Evolutionary conservation across 2,797 vertebrate species (phyloP).

Genomic region (Hypotaenidia okinawae): DNA sequence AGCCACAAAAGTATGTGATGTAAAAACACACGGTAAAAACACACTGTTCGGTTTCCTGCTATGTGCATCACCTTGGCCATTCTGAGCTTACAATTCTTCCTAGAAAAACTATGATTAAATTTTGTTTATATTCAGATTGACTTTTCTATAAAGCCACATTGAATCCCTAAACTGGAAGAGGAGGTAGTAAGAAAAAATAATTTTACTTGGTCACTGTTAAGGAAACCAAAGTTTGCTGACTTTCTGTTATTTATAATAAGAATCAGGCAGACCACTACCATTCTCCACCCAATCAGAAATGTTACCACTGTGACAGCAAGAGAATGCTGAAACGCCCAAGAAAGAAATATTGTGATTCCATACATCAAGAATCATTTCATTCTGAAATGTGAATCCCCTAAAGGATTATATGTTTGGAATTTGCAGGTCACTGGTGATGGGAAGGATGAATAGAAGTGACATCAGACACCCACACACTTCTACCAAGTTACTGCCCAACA

Average conservation of each 20-base stretch:
- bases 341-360: not conserved
- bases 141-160: not conserved
- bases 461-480: not conserved
- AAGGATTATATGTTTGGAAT: not conserved
- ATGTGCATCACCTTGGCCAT: not conserved
- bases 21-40: not conserved
- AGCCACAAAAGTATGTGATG: not conserved
- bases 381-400: constrained; percentile 17
- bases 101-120: not conserved
- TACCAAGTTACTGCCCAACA: not conserved
- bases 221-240: not conserved
- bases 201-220: not conserved
- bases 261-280: not conserved
- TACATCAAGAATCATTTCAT: not conserved
- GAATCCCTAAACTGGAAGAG: not conserved
- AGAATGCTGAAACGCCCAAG: not conserved
- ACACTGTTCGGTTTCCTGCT: not conserved
- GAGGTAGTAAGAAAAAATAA: not conserved
- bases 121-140: not conserved
- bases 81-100: not conserved
- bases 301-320: not conserved
- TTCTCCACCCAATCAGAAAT: not conserved
- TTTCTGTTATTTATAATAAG: not conserved
- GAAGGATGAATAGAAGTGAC: constrained; percentile 39
- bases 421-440: constrained; percentile 28